Base-by-base conservation (phyloP, 2,113 vertebrate genomes). In the Archocentrus centrarchus region DNA sequence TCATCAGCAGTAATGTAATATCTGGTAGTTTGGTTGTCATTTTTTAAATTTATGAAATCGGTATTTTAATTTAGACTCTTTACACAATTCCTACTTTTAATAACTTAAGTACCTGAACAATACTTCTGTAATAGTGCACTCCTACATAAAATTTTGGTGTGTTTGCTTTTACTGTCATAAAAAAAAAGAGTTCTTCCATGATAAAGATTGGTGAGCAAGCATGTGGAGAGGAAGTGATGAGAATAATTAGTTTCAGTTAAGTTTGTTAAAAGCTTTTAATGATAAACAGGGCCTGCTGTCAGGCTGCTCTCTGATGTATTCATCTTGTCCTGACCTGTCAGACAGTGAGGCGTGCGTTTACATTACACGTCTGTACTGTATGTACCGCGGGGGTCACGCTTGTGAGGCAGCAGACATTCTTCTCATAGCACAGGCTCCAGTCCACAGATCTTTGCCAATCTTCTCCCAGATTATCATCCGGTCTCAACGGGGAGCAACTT, bases 371-470 rank as follows among this genome's bases (percentile, higher is more conserved):
- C 27, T 53, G 27, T 73, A 73, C 68, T 55, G 68, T 73, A 73
- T 55, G 68, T 55, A 73, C 18, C 68, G 35, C 37, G 57, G 58
- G 58, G 84, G 75, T 80, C 80, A 79, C 1, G 3, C 27, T 66
- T 9, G 60, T 35, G 63, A 85, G 76, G 77, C 73, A 62, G 59
- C 59, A 83, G 59, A 89, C 77, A 78, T 87, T 90, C 86, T 87
- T 83, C 7, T 81, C 83, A 85, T 73, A 89, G 53, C 47, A 63
- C 39, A 80, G 57, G n/a, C 32, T 79, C 9, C 24, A 68, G 58
- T 64, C 47, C 53, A 15, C 15, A 76, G 22, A 73, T 81, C 79
- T 87, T 68, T 70, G 59, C 61, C 73, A 81, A 81, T 64, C 60
- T 68, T 64, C 73, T 60, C 68, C 20, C 2, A 86, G 75, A 81